These are phyloP conservation scores for Chloroceryle aenea DNA, from an alignment of 2,113 vertebrate species.

Conservation along the genomic window DNA sequence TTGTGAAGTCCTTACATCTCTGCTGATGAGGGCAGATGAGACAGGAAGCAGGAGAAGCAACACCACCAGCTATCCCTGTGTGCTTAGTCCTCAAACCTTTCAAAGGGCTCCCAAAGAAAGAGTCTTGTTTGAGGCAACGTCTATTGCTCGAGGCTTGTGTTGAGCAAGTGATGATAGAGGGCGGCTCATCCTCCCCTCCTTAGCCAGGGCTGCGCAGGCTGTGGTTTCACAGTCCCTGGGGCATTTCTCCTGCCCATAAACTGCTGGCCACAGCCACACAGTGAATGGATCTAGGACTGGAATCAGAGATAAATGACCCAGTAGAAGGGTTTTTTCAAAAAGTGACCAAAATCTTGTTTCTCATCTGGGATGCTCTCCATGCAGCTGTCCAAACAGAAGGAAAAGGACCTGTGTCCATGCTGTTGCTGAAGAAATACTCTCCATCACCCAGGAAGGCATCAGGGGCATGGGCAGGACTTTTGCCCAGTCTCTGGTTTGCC, in stretches of 20 bases:
- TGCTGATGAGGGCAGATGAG: neutral
- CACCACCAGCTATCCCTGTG: neutral
- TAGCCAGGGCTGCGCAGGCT: neutral
- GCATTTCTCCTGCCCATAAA: neutral
- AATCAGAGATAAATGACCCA: neutral
- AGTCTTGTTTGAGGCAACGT: fast-evolving
- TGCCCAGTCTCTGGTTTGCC: fast-evolving
- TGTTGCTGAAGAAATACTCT: neutral
- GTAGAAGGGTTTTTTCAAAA: neutral
- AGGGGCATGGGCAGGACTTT: neutral
- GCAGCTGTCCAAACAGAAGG: neutral
- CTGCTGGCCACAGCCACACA: neutral
- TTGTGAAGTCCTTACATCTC: neutral
- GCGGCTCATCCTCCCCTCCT: neutral
- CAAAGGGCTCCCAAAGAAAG: neutral
- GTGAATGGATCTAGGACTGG: neutral
- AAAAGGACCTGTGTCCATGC: neutral
- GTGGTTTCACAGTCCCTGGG: neutral
- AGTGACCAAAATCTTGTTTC: neutral
- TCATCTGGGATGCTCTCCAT: neutral
- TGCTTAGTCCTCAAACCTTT: neutral
- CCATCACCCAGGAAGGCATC: neutral
- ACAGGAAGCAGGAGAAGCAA: neutral
- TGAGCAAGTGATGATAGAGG: neutral
- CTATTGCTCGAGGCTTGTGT: fast-evolving